phyloP scores from a whole-genome alignment of 1,140 invertebrate species.

The Drosophila prosaltans region DNA sequence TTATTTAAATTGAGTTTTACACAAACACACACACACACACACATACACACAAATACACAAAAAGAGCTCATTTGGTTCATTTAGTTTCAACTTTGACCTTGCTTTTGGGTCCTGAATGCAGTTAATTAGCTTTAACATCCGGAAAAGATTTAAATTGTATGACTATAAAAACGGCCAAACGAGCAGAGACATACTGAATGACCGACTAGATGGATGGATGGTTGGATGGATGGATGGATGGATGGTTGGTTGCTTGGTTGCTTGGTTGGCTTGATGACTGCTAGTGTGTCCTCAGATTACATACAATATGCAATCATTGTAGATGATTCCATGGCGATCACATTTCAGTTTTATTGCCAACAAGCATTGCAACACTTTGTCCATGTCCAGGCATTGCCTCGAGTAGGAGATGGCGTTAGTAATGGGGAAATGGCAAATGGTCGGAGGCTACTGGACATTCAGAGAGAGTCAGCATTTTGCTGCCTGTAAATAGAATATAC shows the following conservation, averaged over 20 bases:
- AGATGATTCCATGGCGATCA: constrained; percentile 30
- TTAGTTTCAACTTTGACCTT: constrained; percentile 32
- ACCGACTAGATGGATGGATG: not conserved
- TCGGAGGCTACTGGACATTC: constrained; percentile 21
- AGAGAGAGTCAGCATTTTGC: constrained; percentile 18
- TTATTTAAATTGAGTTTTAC: constrained; percentile 58
- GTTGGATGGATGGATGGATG: not conserved
- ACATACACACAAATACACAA: not conserved
- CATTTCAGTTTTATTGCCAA: constrained; percentile 44
- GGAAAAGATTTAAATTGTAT: constrained; percentile 10
- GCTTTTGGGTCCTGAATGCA: constrained; percentile 43
- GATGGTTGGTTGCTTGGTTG: too few species aligned
- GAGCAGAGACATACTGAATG: not conserved
- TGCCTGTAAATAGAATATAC: constrained; percentile 1
- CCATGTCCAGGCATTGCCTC: constrained; percentile 22
- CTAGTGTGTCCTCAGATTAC: constrained; percentile 32
- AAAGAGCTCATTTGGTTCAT: constrained; percentile 21
- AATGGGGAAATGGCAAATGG: not conserved
- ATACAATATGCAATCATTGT: constrained; percentile 39
- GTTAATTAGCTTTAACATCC: constrained; percentile 55
- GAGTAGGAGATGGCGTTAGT: not conserved
- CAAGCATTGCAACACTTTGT: constrained; percentile 42
- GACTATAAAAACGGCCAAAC: constrained; percentile 15
- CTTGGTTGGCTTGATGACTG: constrained; percentile 19
- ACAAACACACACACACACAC: not conserved